Evolutionary conservation across 2,113 vertebrate species (phyloP).

Genomic region (Pelecanoides urinatrix): DNA sequence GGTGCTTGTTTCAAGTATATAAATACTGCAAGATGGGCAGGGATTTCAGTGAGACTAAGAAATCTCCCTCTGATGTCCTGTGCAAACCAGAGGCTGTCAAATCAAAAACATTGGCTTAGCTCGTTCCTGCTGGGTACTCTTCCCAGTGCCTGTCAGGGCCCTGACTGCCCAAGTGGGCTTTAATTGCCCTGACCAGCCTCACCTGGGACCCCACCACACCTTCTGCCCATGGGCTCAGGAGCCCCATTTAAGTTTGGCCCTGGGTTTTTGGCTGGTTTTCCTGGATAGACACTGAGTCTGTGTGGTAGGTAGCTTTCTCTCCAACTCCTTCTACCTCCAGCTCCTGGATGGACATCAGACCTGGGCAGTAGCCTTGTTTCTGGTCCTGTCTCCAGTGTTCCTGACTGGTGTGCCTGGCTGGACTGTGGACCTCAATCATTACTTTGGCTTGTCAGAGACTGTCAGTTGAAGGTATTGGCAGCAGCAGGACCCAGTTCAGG

Average conservation of each 20-base stretch:
- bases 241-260: not conserved
- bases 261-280: not conserved
- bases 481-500: not conserved
- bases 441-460: not conserved
- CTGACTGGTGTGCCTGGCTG: not conserved
- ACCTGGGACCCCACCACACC: not conserved
- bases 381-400: not conserved
- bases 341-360: not conserved
- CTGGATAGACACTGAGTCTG: rapidly evolving
- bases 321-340: not conserved
- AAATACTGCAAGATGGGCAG: not conserved
- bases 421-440: not conserved
- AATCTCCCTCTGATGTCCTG: not conserved
- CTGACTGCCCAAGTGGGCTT: not conserved
- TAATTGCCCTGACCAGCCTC: not conserved
- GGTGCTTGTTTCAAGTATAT: not conserved
- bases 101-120: not conserved
- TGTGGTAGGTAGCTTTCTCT: not conserved
- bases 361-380: not conserved
- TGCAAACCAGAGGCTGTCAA: not conserved
- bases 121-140: rapidly evolving
- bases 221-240: not conserved
- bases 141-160: not conserved
- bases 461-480: not conserved
- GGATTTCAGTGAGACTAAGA: not conserved